phyloP scores from a whole-genome alignment of 2,888 invertebrate species.

The Leptinotarsa haldemani region DNA sequence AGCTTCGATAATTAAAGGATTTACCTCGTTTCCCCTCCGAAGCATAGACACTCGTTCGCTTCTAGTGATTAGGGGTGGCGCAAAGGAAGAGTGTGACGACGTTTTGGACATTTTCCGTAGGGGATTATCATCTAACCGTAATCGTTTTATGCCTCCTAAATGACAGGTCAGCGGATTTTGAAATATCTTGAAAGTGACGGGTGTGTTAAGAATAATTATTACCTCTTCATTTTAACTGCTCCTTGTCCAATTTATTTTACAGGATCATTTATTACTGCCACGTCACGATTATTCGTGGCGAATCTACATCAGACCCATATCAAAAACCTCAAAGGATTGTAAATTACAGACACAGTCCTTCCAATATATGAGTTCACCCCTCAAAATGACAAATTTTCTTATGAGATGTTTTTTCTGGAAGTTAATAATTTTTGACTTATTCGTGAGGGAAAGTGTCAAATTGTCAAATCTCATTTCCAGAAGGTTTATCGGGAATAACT shows the following conservation, averaged over 20 bases:
- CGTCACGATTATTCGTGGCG: background rate
- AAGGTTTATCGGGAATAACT: too few species aligned
- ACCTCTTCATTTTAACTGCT: background rate
- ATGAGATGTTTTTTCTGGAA: too few species aligned
- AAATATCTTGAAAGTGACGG: background rate
- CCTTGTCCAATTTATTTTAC: background rate
- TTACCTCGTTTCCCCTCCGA: constrained; percentile 22
- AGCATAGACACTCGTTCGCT: constrained; percentile 18
- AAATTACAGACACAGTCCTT: too few species aligned
- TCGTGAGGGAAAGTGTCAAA: too few species aligned
- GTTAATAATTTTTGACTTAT: too few species aligned
- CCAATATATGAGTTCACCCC: too few species aligned
- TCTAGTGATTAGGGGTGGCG: constrained; percentile 7
- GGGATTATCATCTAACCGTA: background rate
- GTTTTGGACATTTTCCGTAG: constrained; percentile 13
- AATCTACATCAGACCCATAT: background rate
- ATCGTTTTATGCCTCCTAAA: background rate
- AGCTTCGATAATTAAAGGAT: constrained; percentile 36
- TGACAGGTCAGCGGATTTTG: constrained; percentile 11
- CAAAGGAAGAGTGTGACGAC: constrained; percentile 12
- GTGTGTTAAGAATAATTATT: constrained; percentile 18
- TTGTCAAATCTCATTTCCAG: too few species aligned
- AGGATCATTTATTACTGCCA: background rate
- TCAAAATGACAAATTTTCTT: too few species aligned
- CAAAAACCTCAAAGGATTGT: background rate